These are phyloP conservation scores for Poeciliopsis turrubarensis DNA, from an alignment of 2,113 vertebrate species.

Conservation along the genomic window DNA sequence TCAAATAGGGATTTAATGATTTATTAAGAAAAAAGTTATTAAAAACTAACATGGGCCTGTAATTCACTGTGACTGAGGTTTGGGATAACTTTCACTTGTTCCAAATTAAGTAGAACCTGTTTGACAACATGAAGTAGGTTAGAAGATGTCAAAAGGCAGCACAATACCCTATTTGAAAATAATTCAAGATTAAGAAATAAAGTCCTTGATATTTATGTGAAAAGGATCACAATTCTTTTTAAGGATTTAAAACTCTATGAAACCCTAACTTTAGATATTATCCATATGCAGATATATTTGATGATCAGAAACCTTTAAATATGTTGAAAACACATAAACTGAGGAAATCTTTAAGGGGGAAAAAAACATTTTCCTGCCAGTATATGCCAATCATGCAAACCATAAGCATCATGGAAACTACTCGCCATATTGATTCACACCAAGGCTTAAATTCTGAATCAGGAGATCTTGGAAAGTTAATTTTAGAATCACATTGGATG, in stretches of 20 bases:
- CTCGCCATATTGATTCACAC: not conserved
- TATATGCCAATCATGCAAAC: not conserved
- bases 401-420: not conserved
- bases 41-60: not conserved
- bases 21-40: not conserved
- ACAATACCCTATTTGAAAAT: not conserved
- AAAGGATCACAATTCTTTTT: not conserved
- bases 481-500: not conserved
- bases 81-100: too few relatives aligned
- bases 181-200: not conserved
- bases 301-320: not conserved
- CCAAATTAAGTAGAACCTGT: not conserved
- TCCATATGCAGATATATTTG: not conserved
- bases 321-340: too few relatives aligned
- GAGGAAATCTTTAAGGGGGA: too few relatives aligned
- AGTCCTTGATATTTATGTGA: not conserved
- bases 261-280: not conserved
- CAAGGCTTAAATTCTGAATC: not conserved
- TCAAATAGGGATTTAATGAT: not conserved
- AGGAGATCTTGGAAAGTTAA: slow-evolving; percentile 5
- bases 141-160: not conserved
- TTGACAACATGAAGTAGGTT: not conserved
- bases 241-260: not conserved
- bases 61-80: too few relatives aligned
- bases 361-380: not conserved